Base-by-base conservation (phyloP, 2,888 invertebrate genomes). In the Andrena chrysosceles region DNA sequence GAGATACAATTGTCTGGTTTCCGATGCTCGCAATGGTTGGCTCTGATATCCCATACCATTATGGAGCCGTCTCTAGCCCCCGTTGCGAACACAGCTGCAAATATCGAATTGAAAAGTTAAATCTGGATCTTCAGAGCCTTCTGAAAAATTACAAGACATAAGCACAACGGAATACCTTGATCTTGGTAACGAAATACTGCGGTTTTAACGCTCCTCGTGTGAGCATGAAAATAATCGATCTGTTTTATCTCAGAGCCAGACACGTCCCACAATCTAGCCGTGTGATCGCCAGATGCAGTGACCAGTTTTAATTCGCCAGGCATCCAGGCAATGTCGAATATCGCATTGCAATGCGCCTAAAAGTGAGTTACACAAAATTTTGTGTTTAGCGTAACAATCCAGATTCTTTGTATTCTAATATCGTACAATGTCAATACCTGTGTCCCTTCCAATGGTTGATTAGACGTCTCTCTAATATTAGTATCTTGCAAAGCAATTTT, bases 261-360 rank as follows among this genome's bases (percentile, higher is more conserved):
- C 0, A 97, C 95, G 91, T 98, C 97, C 97, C 98, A 98, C 20
- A 98, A 94, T 77, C 96, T 95, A 0, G 97, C 97, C 0, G 97
- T 96, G 92, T 98, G 97, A 93, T 98, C 98, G 0, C 97, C 97
- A 62, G 98, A 97, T 0, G 97, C 98, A 4, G 98, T 98, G 0
- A 98, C 96, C 77, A 98, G 95, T 90, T 96, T 97, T 95, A 96
- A 96, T 90, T 96, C 95, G 0, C 96, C 95, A 0, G 97, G 96
- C 94, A 97, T 96, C 98, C 98, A 99, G 0, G 97, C 97, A 71
- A 98, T 93, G 93, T 98, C 98, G 92, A 98, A 98, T 48, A 98
- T 97, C 0, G 98, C 98, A 95, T 98, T 98, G 90, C 95, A 96
- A 94, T 98, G 98, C 79, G 95, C 95, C 89, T 94, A 90, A 73